phyloP scores from a whole-genome alignment of 2,888 invertebrate genomes.

The Drosophila heteroneura region DNA sequence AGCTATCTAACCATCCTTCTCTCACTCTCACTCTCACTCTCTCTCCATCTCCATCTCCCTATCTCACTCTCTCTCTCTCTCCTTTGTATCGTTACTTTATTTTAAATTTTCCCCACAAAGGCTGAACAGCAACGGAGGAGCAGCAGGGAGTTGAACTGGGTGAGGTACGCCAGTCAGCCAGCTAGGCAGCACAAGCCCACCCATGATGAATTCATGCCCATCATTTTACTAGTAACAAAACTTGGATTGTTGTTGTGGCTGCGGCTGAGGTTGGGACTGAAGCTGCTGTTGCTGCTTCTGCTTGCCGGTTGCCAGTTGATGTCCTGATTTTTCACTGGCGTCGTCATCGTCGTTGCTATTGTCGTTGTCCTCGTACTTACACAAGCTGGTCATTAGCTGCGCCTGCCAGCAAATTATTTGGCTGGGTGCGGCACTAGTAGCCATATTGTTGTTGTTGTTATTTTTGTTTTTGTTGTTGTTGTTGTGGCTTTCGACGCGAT shows the following conservation, averaged over 20 bases:
- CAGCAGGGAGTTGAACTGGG: not conserved
- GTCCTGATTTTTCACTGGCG: constrained; percentile 72
- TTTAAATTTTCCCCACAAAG: constrained; percentile 66
- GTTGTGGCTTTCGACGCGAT: constrained; percentile 7
- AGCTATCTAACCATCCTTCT: constrained; percentile 27
- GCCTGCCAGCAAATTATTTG: constrained; percentile 73
- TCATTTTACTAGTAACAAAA: constrained; percentile 76
- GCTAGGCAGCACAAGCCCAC: constrained; percentile 32
- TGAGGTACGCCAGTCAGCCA: constrained; percentile 1
- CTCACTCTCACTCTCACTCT: not conserved
- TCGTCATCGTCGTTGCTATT: constrained; percentile 29
- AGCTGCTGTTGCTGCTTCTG: constrained; percentile 5
- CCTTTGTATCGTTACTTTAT: constrained; percentile 68
- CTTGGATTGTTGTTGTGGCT: constrained; percentile 66
- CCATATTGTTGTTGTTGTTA: constrained; percentile 65
- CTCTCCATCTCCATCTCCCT: not conserved
- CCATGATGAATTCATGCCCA: constrained; percentile 78
- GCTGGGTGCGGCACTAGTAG: constrained; percentile 58
- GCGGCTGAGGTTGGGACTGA: constrained; percentile 22
- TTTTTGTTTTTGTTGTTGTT: constrained; percentile 18
- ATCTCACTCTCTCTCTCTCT: not conserved
- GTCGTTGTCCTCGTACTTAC: constrained; percentile 70
- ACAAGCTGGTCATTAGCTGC: constrained; percentile 78
- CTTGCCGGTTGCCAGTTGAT: constrained; percentile 30
- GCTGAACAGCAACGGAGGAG: not conserved